Base-by-base conservation (phyloP, 1,140 invertebrate species). In the Lepidurus apus region DNA sequence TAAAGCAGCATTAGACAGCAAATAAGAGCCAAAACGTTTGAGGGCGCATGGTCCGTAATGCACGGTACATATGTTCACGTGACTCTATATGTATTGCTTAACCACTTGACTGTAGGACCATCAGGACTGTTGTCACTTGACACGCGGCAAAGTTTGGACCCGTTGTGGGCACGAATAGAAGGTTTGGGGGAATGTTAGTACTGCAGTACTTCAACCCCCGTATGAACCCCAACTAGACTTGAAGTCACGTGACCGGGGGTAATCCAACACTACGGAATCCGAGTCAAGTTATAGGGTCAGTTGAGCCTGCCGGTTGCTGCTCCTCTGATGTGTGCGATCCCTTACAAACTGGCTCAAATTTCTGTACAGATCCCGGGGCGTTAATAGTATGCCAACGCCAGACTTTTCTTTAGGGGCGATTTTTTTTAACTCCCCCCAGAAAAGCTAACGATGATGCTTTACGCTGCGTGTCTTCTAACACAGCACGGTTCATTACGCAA, bases 261-360 rank as follows among this genome's bases (percentile, higher is more conserved):
- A 65, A 65, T 21, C 13, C 21, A 65, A 65, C 53, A 65, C 53
- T n/a, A 9, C 17, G 53, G 53, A 65, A 65, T 65, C 53, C 53
- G 53, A 65, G 53, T 65, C 53, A 65, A 65, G 53, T 65, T 9
- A 65, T 34, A 65, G 53, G 53, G 53, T 21, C 53, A 65, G 53
- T 9, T 13, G 53, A 21, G 53, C 13, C 7, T 65, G 53, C 53
- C 13, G 53, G 53, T 65, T 21, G 17, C 17, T 21, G 17, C 21
- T 65, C 17, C 21, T 65, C 53, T 65, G 53, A 7, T 7, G 17
- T 13, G 17, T 65, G 17, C 53, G 53, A 65, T 65, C 53, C 13
- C 53, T 17, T 13, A 65, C 53, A 65, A n/a, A 65, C 53, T 65
- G 13, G 53, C 53, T 65, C 53, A 65, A 65, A 65, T 65, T 65